A percentile compares a stretch with the other conserved stretches of the same genome.
Evolutionary conservation across 2,113 vertebrate species (phyloP).

Genomic region (Heptranchias perlo): DNA sequence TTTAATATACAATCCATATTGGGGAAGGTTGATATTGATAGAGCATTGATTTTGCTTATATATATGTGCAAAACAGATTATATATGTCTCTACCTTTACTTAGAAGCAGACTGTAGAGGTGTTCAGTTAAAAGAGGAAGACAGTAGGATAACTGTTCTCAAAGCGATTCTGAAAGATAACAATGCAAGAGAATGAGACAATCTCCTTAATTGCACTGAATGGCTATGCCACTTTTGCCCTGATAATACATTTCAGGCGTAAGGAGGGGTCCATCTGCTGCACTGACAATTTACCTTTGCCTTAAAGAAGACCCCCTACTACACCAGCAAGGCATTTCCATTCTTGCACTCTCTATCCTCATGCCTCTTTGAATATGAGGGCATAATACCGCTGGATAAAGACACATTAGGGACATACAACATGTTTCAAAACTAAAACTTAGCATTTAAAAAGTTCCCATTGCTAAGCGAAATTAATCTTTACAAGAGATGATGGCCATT

Average conservation of each 20-base stretch:
- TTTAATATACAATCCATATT: background rate
- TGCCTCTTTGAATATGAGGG: background rate
- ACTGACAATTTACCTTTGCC: background rate
- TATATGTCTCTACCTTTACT: background rate
- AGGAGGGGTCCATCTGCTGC: background rate
- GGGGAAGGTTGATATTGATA: background rate
- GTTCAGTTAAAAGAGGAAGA: background rate
- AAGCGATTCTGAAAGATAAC: background rate
- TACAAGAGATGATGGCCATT: background rate
- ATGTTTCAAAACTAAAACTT: background rate
- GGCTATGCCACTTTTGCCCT: background rate
- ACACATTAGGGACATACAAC: background rate
- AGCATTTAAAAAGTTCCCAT: slow-evolving; percentile 19
- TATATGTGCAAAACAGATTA: background rate
- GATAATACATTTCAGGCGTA: background rate
- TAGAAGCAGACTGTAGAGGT: background rate
- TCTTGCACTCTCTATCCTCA: background rate
- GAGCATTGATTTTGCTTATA: background rate
- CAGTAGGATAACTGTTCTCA: background rate
- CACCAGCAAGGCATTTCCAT: background rate
- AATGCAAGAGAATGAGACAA: background rate
- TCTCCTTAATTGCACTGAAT: background rate
- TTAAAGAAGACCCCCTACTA: background rate
- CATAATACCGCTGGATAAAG: background rate
- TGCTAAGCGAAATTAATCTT: background rate